Base-by-base conservation (phyloP, 2,888 invertebrate species). In the Nemoura dubitans region DNA sequence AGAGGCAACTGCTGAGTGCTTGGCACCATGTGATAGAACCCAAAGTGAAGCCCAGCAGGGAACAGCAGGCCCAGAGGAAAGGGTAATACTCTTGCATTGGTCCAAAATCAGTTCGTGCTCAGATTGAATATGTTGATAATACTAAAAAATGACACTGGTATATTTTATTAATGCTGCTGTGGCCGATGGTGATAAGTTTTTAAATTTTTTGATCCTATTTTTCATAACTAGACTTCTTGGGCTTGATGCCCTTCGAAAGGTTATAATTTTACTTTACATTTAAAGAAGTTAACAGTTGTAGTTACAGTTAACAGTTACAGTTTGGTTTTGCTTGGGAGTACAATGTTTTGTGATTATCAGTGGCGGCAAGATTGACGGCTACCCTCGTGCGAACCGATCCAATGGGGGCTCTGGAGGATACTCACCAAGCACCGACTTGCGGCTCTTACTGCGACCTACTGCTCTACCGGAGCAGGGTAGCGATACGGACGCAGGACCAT, bases 401-500 rank as follows among this genome's bases (percentile, higher is more conserved):
- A 10, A 78, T 16, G 2, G 78, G 5, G 25, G 78, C 78, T 10
- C 26, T 1, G 78, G 78, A 26, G 28, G 29, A 7, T 91, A 91
- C 88, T 93, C 93, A 86, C 93, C 93, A 0, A 93, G 92, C 81
- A 92, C 92, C 0, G 92, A 92, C 87, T 90, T 93, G 7, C 91
- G 93, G 14, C 92, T 92, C 89, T 92, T 93, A 86, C 91, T 93
- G 0, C 91, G 93, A 0, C 43, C 84, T 25, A n/a, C 83, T 21
- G n/a, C 10, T 29, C n/a, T 78, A 59, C 28, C 76, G 2, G 21
- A 42, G 25, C 16, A 76, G 28, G 90, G 89, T 0, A 89, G 86
- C 36, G 88, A 88, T 1, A 90, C 89, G 88, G 94, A 94, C 89
- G 93, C 93, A 14, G 95, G 95, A 0, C 95, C 95, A 0, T 95